A percentile compares a stretch with the other conserved stretches of the same genome.
These are phyloP conservation scores for Paralvinella palmiformis DNA, from an alignment of 1,140 invertebrate genomes.

Conservation along the genomic window DNA sequence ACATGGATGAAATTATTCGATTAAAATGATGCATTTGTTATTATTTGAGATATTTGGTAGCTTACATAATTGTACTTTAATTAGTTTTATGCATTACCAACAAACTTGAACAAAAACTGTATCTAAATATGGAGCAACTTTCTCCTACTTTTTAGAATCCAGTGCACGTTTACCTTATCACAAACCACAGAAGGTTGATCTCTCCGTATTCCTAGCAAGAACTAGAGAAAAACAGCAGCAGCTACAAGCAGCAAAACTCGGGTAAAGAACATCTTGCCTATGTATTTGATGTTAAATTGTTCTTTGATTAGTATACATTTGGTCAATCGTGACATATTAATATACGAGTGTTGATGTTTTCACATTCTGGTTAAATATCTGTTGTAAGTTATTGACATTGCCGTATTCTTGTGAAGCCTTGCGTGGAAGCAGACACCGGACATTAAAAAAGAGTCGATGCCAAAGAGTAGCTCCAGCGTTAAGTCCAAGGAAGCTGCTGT, in stretches of 20 bases:
- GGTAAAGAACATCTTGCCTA: neutral
- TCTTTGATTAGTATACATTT: too few species aligned
- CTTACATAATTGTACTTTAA: too few species aligned
- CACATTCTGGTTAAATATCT: neutral
- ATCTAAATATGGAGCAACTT: neutral
- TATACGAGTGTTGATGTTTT: neutral
- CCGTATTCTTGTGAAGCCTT: neutral
- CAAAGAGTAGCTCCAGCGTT: too few species aligned
- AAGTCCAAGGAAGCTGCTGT: too few species aligned
- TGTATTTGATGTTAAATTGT: neutral
- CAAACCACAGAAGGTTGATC: slow-evolving; percentile 9
- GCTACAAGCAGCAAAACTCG: neutral
- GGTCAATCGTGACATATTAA: neutral
- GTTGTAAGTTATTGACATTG: neutral
- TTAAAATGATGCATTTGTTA: neutral
- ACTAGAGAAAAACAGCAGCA: slow-evolving; percentile 6
- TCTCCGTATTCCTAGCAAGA: slow-evolving; percentile 8
- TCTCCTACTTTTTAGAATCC: slow-evolving; percentile 6
- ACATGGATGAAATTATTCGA: neutral
- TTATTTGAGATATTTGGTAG: neutral
- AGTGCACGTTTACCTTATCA: slow-evolving; percentile 7
- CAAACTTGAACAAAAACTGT: too few species aligned
- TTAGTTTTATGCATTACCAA: too few species aligned
- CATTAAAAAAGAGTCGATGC: too few species aligned
- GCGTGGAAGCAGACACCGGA: too few species aligned